Evolutionary conservation across 1,140 invertebrate genomes (phyloP).

Genomic region (Conopomorpha cramerella): DNA sequence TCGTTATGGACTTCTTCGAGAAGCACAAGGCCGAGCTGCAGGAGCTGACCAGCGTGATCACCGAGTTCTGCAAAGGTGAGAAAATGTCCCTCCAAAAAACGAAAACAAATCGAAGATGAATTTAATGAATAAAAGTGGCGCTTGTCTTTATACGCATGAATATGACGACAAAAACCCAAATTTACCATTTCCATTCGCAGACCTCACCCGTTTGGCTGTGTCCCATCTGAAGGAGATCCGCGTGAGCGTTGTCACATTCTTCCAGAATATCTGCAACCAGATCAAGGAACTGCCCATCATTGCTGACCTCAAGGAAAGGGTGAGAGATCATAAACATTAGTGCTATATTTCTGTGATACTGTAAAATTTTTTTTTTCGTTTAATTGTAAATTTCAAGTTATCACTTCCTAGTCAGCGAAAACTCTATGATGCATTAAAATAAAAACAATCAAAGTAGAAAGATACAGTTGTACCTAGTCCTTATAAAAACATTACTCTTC

Average conservation of each 20-base stretch:
- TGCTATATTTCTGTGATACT: no score
- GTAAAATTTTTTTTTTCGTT: constrained; percentile 1
- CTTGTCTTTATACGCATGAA: no score
- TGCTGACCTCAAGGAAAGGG: constrained; percentile 60
- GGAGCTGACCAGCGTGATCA: constrained; percentile 60
- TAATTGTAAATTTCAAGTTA: no score
- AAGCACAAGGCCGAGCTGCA: constrained; percentile 67
- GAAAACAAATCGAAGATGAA: background rate
- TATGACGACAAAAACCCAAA: background rate
- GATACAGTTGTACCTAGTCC: no score
- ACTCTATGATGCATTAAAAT: no score
- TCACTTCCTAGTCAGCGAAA: no score
- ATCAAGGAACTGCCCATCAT: constrained; percentile 64
- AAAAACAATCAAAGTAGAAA: no score
- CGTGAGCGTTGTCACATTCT: constrained; percentile 53
- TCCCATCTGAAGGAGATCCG: constrained; percentile 46
- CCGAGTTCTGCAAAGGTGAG: constrained; percentile 58
- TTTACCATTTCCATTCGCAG: constrained; percentile 13
- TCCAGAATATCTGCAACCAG: constrained; percentile 49
- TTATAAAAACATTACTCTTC: no score
- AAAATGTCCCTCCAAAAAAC: background rate
- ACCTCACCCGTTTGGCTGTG: constrained; percentile 29
- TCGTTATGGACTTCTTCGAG: constrained; percentile 61
- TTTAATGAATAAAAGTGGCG: no score
- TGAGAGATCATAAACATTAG: no score